phyloP scores from a whole-genome alignment of 92 coral and sea anemone species.

The Epizoanthus illoricatus region DNA sequence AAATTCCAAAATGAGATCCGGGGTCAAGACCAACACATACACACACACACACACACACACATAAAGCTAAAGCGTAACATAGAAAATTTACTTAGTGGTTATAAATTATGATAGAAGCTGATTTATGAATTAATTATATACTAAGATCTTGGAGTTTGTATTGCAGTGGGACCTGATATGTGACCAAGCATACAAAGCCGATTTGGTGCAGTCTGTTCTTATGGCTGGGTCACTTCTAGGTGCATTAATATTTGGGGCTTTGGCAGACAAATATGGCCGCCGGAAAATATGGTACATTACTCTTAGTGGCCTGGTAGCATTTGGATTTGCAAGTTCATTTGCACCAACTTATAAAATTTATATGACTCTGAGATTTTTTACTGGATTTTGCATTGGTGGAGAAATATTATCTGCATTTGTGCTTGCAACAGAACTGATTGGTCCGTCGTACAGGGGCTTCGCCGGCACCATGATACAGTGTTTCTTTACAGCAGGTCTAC shows the following conservation, averaged over 20 bases:
- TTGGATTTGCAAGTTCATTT: conserved; percentile 93
- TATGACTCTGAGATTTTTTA: conserved; percentile 67
- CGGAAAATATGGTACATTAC: conserved; percentile 91
- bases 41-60: no score
- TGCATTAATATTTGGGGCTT: conserved; percentile 81
- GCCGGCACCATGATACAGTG: conserved; percentile 92
- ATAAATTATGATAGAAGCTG: neutral
- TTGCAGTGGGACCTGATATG: conserved; percentile 92
- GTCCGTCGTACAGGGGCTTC: conserved; percentile 94
- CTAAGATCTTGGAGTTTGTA: neutral
- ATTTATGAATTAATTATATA: neutral
- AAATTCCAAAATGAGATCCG: no score
- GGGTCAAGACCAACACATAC: no score
- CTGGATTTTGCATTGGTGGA: conserved; percentile 95
- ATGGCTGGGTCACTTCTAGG: conserved; percentile 90
- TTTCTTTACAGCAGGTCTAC: conserved; percentile 88
- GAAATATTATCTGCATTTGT: conserved; percentile 92
- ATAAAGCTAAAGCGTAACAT: no score
- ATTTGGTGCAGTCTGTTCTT: conserved; percentile 80
- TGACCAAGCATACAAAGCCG: conserved; percentile 91
- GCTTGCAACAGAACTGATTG: conserved; percentile 90
- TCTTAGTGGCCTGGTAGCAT: conserved; percentile 70
- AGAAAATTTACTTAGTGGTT: no score
- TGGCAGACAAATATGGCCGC: conserved; percentile 90
- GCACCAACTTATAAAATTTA: conserved; percentile 78